Evolutionary conservation across 1,140 invertebrate species (phyloP).

Genomic region (Argopecten irradians): DNA sequence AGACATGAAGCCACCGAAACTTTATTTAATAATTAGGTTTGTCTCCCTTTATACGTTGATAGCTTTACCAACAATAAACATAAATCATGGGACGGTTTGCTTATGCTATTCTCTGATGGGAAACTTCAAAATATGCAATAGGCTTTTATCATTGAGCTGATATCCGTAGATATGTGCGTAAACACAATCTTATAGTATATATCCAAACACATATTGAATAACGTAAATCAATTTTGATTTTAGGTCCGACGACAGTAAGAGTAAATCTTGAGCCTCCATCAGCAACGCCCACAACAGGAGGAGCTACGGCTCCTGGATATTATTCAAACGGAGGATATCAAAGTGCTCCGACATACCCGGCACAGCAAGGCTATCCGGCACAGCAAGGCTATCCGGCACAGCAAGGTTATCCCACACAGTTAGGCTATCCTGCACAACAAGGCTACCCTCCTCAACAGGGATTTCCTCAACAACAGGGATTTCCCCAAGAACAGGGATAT

Average conservation of each 20-base stretch:
- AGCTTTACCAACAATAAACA: too few relatives aligned
- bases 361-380: background rate
- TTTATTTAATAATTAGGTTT: too few relatives aligned
- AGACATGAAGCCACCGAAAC: too few relatives aligned
- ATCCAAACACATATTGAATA: too few relatives aligned
- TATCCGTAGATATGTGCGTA: too few relatives aligned
- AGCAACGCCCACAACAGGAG: background rate
- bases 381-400: background rate
- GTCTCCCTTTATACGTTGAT: too few relatives aligned
- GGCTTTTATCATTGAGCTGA: too few relatives aligned
- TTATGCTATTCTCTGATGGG: too few relatives aligned
- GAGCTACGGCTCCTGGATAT: background rate
- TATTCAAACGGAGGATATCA: background rate
- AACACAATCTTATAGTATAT: too few relatives aligned
- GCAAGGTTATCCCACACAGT: background rate
- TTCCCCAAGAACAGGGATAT: background rate
- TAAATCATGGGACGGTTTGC: too few relatives aligned
- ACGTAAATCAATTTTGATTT: background rate
- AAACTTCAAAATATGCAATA: too few relatives aligned
- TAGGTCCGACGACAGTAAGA: background rate
- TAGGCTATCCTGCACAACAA: background rate
- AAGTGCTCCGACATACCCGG: background rate
- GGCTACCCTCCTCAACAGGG: background rate
- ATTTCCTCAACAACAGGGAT: background rate
- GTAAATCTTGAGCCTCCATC: background rate